Conservation (phyloP, 2,113 vertebrate genomes). For the Sceloporus tristichus region DNA sequence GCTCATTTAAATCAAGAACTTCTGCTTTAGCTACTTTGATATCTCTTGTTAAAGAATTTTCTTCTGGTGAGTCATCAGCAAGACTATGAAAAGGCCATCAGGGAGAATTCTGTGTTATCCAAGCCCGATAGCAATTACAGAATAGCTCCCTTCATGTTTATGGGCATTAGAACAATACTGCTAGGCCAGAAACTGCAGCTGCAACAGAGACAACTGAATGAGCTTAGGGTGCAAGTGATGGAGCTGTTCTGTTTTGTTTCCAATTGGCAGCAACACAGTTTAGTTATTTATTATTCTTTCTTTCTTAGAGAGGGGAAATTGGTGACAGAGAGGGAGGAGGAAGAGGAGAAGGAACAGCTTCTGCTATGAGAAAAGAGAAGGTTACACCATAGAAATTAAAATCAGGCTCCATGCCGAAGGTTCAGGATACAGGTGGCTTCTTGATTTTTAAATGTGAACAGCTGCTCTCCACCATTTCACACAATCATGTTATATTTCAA, state of each 20-base stretch:
- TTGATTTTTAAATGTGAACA: neutral
- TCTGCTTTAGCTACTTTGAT: conserved; percentile 34
- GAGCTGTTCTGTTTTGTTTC: neutral
- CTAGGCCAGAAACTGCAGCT: neutral
- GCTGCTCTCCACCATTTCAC: neutral
- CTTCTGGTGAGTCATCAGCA: neutral
- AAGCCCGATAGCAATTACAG: conserved; percentile 1
- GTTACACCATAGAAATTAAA: neutral
- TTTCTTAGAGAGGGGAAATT: neutral
- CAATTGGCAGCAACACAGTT: neutral
- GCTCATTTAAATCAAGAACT: conserved; percentile 53
- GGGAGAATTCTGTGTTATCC: neutral
- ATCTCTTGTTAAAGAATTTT: conserved; percentile 28
- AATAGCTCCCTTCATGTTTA: conserved; percentile 19
- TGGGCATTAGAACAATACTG: neutral
- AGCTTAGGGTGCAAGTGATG: neutral
- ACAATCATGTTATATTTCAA: neutral
- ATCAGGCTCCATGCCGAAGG: neutral
- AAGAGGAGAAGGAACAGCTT: neutral
- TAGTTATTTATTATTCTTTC: neutral
- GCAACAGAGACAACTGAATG: conserved; percentile 9
- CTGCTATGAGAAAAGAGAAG: neutral
- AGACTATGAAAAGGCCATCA: conserved; percentile 7
- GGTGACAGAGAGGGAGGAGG: neutral
- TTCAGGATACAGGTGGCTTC: neutral